phyloP scores from a whole-genome alignment of 1,140 invertebrate genomes.

The Artemia franciscana region DNA sequence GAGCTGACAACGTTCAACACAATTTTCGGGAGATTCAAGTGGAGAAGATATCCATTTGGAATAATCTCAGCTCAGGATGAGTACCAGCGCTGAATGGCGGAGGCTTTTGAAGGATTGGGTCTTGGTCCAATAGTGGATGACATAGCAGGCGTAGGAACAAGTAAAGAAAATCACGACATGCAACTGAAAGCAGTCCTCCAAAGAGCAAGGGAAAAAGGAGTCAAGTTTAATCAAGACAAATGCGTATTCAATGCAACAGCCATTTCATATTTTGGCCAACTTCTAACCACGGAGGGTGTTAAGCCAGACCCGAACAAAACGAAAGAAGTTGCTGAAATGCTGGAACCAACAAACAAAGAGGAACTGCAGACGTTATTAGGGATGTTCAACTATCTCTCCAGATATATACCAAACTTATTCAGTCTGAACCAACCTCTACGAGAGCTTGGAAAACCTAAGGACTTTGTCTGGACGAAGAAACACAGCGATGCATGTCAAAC shows the following conservation, averaged over 20 bases:
- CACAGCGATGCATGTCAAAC: not conserved
- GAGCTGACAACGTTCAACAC: not conserved
- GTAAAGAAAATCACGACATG: not conserved
- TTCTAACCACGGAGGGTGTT: constrained; percentile 17
- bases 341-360: constrained; percentile 15
- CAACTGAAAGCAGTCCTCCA: not conserved
- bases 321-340: constrained; percentile 15
- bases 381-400: constrained; percentile 19
- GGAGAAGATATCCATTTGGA: not conserved
- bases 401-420: constrained; percentile 17
- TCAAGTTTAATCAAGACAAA: constrained; percentile 16
- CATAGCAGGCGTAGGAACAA: not conserved
- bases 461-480: not conserved
- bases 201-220: not conserved
- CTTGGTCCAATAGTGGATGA: not conserved
- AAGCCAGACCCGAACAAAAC: constrained; percentile 20
- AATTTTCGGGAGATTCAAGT: not conserved
- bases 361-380: constrained; percentile 19
- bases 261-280: constrained; percentile 20
- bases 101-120: not conserved
- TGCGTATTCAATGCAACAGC: constrained; percentile 14
- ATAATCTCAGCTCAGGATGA: not conserved
- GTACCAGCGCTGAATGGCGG: not conserved
- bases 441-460: not conserved
- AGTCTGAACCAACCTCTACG: not conserved